phyloP scores from a whole-genome alignment of 1,140 invertebrate genomes.

The Bradynema listronoti region DNA sequence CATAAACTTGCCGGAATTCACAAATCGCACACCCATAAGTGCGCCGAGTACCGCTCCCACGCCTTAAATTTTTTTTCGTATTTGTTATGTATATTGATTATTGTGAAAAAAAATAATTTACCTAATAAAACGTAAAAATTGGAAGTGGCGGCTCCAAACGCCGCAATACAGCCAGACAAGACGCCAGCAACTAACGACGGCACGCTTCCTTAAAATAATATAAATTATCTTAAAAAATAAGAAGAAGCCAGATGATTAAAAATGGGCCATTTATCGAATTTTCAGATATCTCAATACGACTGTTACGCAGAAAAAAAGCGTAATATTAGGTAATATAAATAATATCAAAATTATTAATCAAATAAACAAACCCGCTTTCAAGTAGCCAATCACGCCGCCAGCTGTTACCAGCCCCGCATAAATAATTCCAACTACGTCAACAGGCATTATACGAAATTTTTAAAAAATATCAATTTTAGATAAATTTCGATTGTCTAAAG shows the following conservation, averaged over 20 bases:
- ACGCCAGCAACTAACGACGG: conserved; percentile 31
- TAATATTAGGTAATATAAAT: neutral
- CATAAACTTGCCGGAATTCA: conserved; percentile 84
- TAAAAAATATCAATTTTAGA: too few relatives aligned
- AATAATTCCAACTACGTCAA: conserved; percentile 26
- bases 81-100: conserved; percentile 8
- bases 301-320: too few relatives aligned
- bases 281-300: too few relatives aligned
- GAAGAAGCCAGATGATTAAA: too few relatives aligned
- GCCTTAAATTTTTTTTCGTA: conserved; percentile 53
- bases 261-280: too few relatives aligned
- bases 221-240: too few relatives aligned
- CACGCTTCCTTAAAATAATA: conserved; percentile 12
- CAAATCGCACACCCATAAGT: conserved; percentile 81
- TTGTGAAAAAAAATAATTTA: conserved; percentile 11
- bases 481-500: too few relatives aligned
- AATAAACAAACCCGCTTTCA: conserved; percentile 30
- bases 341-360: neutral
- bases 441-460: conserved; percentile 11
- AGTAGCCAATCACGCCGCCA: conserved; percentile 32
- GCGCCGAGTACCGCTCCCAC: conserved; percentile 70
- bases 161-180: conserved; percentile 17
- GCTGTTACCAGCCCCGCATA: conserved; percentile 29
- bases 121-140: conserved; percentile 21
- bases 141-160: conserved; percentile 22